Evolutionary conservation across 2,888 invertebrate species (phyloP).

Genomic region (Cephus pygmeus): DNA sequence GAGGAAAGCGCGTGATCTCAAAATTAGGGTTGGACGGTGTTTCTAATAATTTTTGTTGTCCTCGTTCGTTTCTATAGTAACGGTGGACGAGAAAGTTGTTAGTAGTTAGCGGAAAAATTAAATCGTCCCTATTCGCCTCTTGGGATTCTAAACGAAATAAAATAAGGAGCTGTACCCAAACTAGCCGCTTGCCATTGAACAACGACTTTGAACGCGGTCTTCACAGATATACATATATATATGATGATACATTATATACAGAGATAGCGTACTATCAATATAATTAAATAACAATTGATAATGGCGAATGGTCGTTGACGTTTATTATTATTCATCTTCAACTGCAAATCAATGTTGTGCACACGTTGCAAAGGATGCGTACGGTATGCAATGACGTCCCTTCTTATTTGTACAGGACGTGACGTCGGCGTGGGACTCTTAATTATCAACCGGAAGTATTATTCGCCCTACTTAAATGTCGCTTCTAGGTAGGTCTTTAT

Average conservation of each 20-base stretch:
- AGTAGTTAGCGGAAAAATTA: not conserved
- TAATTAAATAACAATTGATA: not conserved
- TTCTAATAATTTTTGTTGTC: not conserved
- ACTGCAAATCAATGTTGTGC: not conserved
- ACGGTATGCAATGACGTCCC: not conserved
- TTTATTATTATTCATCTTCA: not conserved
- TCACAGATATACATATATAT: conserved; percentile 14
- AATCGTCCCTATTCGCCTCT: not conserved
- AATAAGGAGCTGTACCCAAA: not conserved
- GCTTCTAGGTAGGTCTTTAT: not conserved
- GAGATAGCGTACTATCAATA: not conserved
- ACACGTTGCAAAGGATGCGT: not conserved
- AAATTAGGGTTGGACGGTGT: conserved; percentile 10
- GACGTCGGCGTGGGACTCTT: not conserved
- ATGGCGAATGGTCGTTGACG: not conserved
- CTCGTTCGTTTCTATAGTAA: not conserved
- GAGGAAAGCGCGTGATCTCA: conserved; percentile 45
- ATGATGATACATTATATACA: not conserved
- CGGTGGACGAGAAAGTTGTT: not conserved
- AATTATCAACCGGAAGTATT: not conserved
- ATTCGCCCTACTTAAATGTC: not conserved
- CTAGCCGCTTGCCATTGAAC: conserved; percentile 30
- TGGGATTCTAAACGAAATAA: not conserved
- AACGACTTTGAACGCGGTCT: conserved; percentile 19
- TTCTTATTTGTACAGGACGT: not conserved